These are phyloP conservation scores for Saxidomus purpurata DNA, from an alignment of 1,140 invertebrate genomes.

Conservation along the genomic window DNA sequence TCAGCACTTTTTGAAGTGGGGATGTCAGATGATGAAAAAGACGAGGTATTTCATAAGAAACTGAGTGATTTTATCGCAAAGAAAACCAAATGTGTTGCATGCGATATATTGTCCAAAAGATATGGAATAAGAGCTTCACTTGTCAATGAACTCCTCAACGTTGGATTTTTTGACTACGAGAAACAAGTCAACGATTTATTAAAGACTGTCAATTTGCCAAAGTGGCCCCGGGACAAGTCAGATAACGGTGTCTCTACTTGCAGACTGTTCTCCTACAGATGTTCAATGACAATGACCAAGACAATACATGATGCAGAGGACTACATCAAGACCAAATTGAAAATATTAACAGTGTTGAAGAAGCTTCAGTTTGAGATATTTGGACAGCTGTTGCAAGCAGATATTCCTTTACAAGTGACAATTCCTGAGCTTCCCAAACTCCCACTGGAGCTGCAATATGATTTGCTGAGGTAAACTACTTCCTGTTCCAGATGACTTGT, in stretches of 20 bases:
- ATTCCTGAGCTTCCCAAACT: neutral
- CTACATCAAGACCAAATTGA: neutral
- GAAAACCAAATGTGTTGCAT: constrained; percentile 15
- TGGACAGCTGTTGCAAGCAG: neutral
- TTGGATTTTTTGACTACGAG: constrained; percentile 8
- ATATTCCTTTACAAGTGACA: neutral
- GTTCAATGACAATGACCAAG: neutral
- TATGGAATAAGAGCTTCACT: neutral
- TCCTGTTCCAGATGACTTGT: neutral
- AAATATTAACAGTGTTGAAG: neutral
- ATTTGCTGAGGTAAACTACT: constrained; percentile 5
- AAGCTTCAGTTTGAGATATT: constrained; percentile 19
- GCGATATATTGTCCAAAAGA: neutral
- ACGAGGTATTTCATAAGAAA: constrained; percentile 5
- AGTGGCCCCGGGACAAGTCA: neutral
- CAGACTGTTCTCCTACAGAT: neutral
- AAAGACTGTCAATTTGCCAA: neutral
- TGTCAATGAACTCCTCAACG: constrained; percentile 16
- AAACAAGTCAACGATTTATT: neutral
- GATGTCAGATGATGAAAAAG: neutral
- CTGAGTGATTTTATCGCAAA: neutral
- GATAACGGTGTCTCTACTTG: neutral
- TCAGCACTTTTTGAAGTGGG: neutral
- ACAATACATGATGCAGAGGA: neutral
- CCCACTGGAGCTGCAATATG: neutral